These are phyloP conservation scores for Corythoichthys intestinalis DNA, from an alignment of 2,113 vertebrate species.

Conservation along the genomic window DNA sequence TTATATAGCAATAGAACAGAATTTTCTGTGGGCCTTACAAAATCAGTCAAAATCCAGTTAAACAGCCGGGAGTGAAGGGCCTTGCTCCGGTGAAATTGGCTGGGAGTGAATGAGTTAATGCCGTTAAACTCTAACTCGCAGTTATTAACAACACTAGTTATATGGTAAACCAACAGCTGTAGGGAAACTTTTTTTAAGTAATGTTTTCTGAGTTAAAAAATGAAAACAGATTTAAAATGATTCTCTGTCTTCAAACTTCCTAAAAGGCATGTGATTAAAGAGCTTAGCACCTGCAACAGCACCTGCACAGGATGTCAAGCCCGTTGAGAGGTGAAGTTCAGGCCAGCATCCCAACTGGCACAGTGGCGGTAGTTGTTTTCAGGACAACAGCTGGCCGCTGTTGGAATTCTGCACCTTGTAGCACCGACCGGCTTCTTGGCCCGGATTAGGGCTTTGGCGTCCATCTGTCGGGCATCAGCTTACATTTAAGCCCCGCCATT, in stretches of 20 bases:
- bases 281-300: background rate
- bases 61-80: too few relatives aligned
- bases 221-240: too few relatives aligned
- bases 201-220: too few relatives aligned
- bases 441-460: constrained; percentile 66
- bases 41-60: too few relatives aligned
- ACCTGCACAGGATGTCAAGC: constrained; percentile 2
- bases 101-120: too few relatives aligned
- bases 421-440: constrained; percentile 54
- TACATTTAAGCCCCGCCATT: constrained; percentile 69
- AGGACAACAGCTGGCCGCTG: constrained; percentile 59
- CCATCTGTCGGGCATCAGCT: constrained; percentile 70
- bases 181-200: too few relatives aligned
- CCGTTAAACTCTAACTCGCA: too few relatives aligned
- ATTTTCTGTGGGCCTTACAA: too few relatives aligned
- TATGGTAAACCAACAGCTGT: too few relatives aligned
- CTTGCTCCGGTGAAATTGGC: too few relatives aligned
- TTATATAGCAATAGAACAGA: too few relatives aligned
- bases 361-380: background rate
- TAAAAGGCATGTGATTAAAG: background rate
- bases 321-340: background rate
- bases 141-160: too few relatives aligned
- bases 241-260: background rate
- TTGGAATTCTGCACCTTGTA: constrained; percentile 63
- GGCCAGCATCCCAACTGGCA: background rate